Base-by-base conservation (phyloP, 2,888 invertebrate genomes). In the Synanthedon myopaeformis region DNA sequence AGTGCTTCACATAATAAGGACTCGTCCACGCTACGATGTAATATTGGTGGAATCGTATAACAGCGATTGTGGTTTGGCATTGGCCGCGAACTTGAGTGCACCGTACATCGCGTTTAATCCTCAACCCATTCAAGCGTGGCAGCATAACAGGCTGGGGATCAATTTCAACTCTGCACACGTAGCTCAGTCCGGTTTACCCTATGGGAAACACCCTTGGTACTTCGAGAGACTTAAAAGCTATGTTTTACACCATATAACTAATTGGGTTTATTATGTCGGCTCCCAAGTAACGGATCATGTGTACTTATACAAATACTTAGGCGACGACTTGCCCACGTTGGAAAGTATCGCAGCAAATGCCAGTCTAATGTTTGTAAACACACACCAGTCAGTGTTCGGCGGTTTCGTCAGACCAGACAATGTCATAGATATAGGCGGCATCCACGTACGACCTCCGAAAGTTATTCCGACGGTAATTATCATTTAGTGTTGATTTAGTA, bases 1-100 rank as follows among this genome's bases (percentile, higher is more conserved):
- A 53, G 87, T 89, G 61, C 67, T 84, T 49, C 88, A 90, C n/a
- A 81, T 88, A 78, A 86, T 72, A 70, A 77, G 60, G 56, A 89
- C 69, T 67, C 79, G 72, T 58, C 83, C 88, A 57, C 86, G 84
- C 53, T 94, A 90, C 70, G 94, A 95, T 70, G 78, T 94, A 8
- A 89, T 94, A 42, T 66, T 95, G 23, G 89, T 91, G 58, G 94
- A 95, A 72, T 90, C 90, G 53, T 94, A 93, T 74, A 93, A 93
- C 65, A 90, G 91, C 42, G 93, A 94, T 69, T 94, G 94, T 65
- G 91, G 91, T 64, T 74, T 93, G 63, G 92, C 91, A 28, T 80
- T 95, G 57, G 91, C 90, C 5, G 89, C 92, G 62, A 90, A 91
- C 71, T 89, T 93, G 48, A 86, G 90, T 62, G 90, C 90, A 0